These are phyloP conservation scores for Pseudorasbora parva DNA, from an alignment of 2,113 vertebrate genomes.

Conservation along the genomic window DNA sequence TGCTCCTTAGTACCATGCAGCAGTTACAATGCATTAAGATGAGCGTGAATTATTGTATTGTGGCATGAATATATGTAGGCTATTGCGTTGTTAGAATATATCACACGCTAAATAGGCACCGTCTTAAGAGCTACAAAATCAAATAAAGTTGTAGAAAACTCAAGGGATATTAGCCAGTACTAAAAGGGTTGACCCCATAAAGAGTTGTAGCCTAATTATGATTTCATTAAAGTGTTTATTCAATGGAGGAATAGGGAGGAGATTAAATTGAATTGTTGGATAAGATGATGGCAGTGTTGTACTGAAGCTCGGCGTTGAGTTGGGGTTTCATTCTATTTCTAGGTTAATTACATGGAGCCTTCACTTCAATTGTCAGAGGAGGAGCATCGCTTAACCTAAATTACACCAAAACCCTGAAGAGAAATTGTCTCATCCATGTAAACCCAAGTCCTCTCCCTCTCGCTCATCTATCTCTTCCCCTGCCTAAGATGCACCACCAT, in stretches of 20 bases:
- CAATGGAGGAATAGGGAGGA: conserved; percentile 46
- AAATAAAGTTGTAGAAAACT: conserved; percentile 33
- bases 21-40: conserved; percentile 38
- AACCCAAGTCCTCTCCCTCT: conserved; percentile 46
- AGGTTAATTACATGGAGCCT: conserved; percentile 63
- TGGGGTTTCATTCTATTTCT: conserved; percentile 60
- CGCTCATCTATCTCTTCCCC: conserved; percentile 37
- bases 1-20: conserved; percentile 1
- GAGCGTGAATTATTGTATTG: neutral
- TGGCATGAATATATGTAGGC: neutral
- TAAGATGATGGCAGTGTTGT: conserved; percentile 56
- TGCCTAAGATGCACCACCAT: conserved; percentile 31
- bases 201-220: conserved; percentile 51
- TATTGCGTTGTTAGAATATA: neutral
- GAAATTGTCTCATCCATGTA: conserved; percentile 60
- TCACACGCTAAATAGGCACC: neutral
- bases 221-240: conserved; percentile 60
- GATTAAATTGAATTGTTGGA: conserved; percentile 59
- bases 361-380: conserved; percentile 61
- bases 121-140: conserved; percentile 36
- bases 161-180: conserved; percentile 39
- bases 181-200: conserved; percentile 55
- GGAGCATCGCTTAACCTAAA: conserved; percentile 58
- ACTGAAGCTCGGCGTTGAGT: conserved; percentile 49
- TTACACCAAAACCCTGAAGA: conserved; percentile 60